Evolutionary conservation across 1,140 invertebrate species (phyloP).

Genomic region (Sesamia nonagrioides): DNA sequence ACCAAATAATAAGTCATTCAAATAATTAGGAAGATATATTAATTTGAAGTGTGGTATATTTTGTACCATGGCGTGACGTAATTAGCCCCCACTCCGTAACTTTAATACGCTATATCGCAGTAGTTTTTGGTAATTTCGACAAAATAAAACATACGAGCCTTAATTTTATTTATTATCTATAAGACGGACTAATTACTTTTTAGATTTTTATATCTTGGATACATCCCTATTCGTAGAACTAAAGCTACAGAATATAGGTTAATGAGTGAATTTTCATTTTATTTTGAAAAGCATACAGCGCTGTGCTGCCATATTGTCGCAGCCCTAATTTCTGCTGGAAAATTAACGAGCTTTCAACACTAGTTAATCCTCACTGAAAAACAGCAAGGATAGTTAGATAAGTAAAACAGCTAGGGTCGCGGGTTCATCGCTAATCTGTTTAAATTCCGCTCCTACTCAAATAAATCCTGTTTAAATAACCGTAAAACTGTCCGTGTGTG

Average conservation of each 20-base stretch:
- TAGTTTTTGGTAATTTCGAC: too few species aligned
- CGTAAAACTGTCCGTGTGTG: slow-evolving; percentile 67
- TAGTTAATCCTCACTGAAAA: slow-evolving; percentile 57
- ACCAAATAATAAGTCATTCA: too few species aligned
- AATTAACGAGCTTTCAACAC: slow-evolving; percentile 51
- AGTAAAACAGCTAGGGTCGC: slow-evolving; percentile 53
- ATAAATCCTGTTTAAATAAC: slow-evolving; percentile 71
- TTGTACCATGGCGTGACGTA: too few species aligned
- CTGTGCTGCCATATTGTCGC: neutral
- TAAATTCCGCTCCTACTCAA: slow-evolving; percentile 62
- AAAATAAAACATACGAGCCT: too few species aligned
- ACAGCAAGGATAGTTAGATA: slow-evolving; percentile 57
- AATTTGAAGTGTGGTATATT: too few species aligned
- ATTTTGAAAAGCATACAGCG: neutral
- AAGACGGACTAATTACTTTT: too few species aligned
- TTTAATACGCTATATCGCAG: too few species aligned
- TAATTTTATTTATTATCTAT: too few species aligned
- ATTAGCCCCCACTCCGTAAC: too few species aligned
- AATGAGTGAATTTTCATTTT: slow-evolving; percentile 38
- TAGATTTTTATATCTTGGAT: too few species aligned
- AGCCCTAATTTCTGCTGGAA: slow-evolving; percentile 33
- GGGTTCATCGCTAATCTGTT: slow-evolving; percentile 64
- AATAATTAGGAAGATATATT: too few species aligned
- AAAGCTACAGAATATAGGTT: slow-evolving; percentile 14
- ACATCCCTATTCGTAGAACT: too few species aligned